Evolutionary conservation across 2,113 vertebrate species (phyloP).

Genomic region (Peromyscus maniculatus): DNA sequence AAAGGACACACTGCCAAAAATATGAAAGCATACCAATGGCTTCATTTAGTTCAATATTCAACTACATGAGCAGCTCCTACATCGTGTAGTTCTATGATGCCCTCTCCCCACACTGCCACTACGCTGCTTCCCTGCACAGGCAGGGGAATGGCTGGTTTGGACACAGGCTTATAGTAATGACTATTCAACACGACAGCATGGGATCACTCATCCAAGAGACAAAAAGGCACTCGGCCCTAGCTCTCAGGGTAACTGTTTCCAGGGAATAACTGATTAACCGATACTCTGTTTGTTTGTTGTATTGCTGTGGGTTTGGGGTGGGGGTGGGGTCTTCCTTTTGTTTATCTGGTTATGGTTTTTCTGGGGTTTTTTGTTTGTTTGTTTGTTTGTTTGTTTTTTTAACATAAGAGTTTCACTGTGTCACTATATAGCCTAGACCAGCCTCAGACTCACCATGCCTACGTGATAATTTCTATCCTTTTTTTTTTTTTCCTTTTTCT

Average conservation of each 20-base stretch:
- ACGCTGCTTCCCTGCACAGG: not conserved
- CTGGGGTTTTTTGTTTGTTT: not conserved
- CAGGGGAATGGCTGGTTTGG: not conserved
- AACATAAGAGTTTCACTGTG: not conserved
- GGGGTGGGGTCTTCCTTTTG: not conserved
- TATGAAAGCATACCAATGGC: not conserved
- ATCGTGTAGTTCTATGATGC: not conserved
- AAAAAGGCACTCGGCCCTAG: not conserved
- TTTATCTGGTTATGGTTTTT: not conserved
- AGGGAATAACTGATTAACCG: not conserved
- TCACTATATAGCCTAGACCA: not conserved
- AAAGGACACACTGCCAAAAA: not conserved
- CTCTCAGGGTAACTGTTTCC: not conserved
- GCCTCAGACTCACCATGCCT: not conserved
- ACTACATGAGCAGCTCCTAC: not conserved
- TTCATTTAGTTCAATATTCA: not conserved
- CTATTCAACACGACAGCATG: not conserved
- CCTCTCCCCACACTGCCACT: not conserved
- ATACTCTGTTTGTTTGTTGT: not conserved
- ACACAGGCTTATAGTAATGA: accelerated
- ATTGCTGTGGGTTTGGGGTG: not conserved
- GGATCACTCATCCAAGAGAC: not conserved
- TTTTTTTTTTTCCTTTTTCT: not conserved
- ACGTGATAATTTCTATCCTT: not conserved
- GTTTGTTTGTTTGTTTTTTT: not conserved